Evolutionary conservation across 2,113 vertebrate genomes (phyloP), one percentile per base, ranked within the genome.

Genomic region (Mesembrinibis cayennensis): DNA sequence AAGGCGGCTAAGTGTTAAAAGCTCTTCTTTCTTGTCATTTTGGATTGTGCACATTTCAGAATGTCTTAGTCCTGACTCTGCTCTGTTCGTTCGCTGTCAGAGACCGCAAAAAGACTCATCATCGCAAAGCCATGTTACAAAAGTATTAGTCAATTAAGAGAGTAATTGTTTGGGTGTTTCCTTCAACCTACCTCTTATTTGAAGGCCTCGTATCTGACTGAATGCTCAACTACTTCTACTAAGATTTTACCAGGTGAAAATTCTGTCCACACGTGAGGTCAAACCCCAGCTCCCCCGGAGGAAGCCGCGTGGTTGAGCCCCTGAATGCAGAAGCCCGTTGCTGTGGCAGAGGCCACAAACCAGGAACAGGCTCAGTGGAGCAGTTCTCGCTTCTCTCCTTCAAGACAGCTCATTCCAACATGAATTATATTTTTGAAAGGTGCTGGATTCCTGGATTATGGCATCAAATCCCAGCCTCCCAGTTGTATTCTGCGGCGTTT

Each of bases 281-380:
- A 38, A 95, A 96, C 86, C 94, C 95, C 96, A 95, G 96, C 97
- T 98, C 97, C 98, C 97, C 27, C 72, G 97, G 97, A 18, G 97
- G 98, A 98, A 98, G 97, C 97, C 70, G 81, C 82, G 96, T 95
- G 98, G 98, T 97, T 94, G 97, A 98, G 98, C 97, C 97, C 98
- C 96, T 96, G 93, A 97, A 98, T 97, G 95, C 94, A 93, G 98
- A 98, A 97, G 98, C 98, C 98, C 97, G 91, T 97, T 44, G 95
- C 98, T 97, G 97, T 98, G 98, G 98, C 97, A 20, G 49, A 49
- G 80, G 77, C 38, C 50, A 42, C 47, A 20, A 45, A 38, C 7
- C 55, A 38, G 36, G 65, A 45, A 30, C 63, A 42, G 7, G 20
- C 66, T 56, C 59, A 26, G 42, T 4, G 13, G 52, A 74, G 71